Conservation (phyloP, 2,113 vertebrate species). For the Hiodon tergisus region DNA sequence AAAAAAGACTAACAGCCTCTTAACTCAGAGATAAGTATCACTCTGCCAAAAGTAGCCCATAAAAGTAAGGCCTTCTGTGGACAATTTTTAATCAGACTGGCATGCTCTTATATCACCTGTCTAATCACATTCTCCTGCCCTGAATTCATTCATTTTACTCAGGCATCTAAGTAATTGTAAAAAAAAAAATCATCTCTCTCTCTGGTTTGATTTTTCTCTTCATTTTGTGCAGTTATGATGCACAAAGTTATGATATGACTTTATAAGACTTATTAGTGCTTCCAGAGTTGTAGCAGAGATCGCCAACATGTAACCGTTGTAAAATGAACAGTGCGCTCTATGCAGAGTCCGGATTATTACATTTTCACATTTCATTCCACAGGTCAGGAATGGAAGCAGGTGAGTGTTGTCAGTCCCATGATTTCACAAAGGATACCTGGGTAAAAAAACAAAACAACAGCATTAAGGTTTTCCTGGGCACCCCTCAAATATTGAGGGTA, state of each 20-base stretch:
- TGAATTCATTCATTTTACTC: slow-evolving; percentile 14
- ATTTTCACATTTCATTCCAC: not conserved
- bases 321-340: too few relatives aligned
- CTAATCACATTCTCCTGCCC: slow-evolving; percentile 17
- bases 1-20: slow-evolving; percentile 24
- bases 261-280: not conserved
- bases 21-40: slow-evolving; percentile 6
- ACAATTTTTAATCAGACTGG: slow-evolving; percentile 16
- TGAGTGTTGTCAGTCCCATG: not conserved
- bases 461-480: slow-evolving; percentile 33
- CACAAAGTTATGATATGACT: not conserved
- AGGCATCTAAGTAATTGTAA: not conserved
- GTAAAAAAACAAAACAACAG: not conserved
- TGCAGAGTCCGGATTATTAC: not conserved
- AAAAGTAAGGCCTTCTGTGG: slow-evolving; percentile 7
- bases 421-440: not conserved
- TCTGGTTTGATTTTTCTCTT: not conserved
- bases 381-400: not conserved
- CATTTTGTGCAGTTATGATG: not conserved
- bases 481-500: slow-evolving; percentile 3
- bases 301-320: not conserved
- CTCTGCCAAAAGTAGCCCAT: not conserved
- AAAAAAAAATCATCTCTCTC: not conserved
- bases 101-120: slow-evolving; percentile 9
- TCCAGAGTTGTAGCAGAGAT: not conserved